Conservation (phyloP, 2,888 invertebrate genomes). For the Meandrusa payeni region DNA sequence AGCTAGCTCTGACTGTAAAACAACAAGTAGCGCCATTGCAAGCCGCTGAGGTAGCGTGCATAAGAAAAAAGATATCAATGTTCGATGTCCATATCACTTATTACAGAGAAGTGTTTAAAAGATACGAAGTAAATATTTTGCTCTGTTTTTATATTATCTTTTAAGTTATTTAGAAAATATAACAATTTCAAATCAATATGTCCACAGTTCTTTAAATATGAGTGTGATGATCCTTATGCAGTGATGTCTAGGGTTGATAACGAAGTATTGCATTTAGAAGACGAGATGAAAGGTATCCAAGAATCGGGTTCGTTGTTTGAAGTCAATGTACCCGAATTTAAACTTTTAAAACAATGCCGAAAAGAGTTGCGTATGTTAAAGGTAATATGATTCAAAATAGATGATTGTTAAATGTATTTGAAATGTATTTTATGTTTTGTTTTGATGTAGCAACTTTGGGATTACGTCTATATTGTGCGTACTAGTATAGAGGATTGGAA, state of each 20-base stretch:
- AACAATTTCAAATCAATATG: background rate
- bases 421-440: background rate
- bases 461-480: slow-evolving; percentile 93
- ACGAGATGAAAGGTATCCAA: slow-evolving; percentile 92
- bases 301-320: slow-evolving; percentile 96
- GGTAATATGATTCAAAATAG: slow-evolving; percentile 59
- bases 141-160: background rate
- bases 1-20: slow-evolving; percentile 93
- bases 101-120: slow-evolving; percentile 93
- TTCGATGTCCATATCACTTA: slow-evolving; percentile 92
- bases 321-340: slow-evolving; percentile 96
- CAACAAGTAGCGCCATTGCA: slow-evolving; percentile 97
- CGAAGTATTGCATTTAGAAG: slow-evolving; percentile 90
- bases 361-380: slow-evolving; percentile 94
- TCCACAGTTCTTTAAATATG: slow-evolving; percentile 85
- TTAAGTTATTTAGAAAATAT: background rate
- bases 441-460: slow-evolving; percentile 92
- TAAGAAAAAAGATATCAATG: slow-evolving; percentile 90
- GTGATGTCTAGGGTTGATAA: slow-evolving; percentile 88
- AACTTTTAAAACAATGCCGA: slow-evolving; percentile 93
- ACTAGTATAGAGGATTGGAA: slow-evolving; percentile 98
- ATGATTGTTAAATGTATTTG: no score
- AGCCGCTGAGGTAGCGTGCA: slow-evolving; percentile 95
- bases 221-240: slow-evolving; percentile 87
- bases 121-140: slow-evolving; percentile 72